Percentiles rank a stretch among this genome's conserved stretches.
Conservation (phyloP, 2,888 invertebrate genomes). For the Eristalis arbustorum region DNA sequence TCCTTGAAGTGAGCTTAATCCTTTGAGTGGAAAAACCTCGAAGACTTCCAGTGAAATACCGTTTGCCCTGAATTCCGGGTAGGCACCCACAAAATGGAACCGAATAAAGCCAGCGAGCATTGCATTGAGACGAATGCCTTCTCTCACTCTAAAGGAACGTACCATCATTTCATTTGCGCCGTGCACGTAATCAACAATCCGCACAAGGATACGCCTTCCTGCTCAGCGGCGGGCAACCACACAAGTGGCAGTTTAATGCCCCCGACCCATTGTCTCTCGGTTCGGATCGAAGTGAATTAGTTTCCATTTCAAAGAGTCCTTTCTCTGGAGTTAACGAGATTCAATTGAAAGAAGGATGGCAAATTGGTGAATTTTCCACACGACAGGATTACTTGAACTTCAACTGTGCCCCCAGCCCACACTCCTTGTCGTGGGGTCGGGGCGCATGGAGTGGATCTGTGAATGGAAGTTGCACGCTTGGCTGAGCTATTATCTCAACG, state of each 20-base stretch:
- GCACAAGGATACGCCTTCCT: not conserved
- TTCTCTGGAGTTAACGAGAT: slow-evolving; percentile 15
- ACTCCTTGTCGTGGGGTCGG: slow-evolving; percentile 1
- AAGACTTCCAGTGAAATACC: not conserved
- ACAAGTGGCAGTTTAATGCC: not conserved
- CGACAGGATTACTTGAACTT: not conserved
- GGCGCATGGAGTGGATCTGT: not conserved
- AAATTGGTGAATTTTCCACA: slow-evolving; percentile 40
- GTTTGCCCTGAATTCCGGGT: not conserved
- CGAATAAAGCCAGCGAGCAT: not conserved
- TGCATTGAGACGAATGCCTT: not conserved
- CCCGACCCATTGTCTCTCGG: not conserved
- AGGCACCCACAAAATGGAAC: not conserved
- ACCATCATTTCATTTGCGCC: not conserved
- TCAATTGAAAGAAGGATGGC: slow-evolving; percentile 13
- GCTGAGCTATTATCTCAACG: slow-evolving; percentile 38
- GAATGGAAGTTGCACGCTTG: not conserved
- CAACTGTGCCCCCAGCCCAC: not conserved
- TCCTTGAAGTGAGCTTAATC: not conserved
- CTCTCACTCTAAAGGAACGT: not conserved
- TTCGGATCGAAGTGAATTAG: not conserved
- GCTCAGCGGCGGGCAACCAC: not conserved
- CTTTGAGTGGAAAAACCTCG: not conserved
- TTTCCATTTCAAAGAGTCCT: slow-evolving; percentile 1
- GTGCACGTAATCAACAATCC: not conserved